Evolutionary conservation across 2,113 vertebrate species (phyloP).

Genomic region (Xerus inauris): DNA sequence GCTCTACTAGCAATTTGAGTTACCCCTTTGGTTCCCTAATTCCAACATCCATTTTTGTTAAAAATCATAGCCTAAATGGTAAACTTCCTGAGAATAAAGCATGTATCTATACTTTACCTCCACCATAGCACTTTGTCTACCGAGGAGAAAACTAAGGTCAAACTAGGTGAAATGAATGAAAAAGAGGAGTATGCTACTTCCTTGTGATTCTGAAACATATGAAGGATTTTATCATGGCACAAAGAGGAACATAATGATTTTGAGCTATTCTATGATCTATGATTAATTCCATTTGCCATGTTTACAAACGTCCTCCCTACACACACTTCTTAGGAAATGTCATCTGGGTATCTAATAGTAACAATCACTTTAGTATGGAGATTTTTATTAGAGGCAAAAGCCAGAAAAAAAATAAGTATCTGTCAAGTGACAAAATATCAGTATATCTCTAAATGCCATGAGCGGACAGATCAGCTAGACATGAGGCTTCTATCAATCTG

Average conservation of each 20-base stretch:
- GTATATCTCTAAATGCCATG: background rate
- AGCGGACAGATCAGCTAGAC: background rate
- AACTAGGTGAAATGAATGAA: background rate
- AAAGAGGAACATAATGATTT: background rate
- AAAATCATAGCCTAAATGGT: background rate
- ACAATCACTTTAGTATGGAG: background rate
- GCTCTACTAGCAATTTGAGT: background rate
- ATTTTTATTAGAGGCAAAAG: constrained; percentile 27
- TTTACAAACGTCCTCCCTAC: background rate
- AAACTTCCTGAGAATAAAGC: background rate
- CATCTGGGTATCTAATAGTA: constrained; percentile 1
- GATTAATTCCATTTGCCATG: background rate
- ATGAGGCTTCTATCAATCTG: background rate
- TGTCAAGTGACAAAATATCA: background rate
- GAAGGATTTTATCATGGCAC: background rate
- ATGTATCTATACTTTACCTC: background rate
- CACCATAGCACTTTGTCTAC: background rate
- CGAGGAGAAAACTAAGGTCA: background rate
- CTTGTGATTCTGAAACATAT: background rate
- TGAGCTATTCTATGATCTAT: background rate
- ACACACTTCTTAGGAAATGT: background rate
- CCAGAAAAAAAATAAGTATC: constrained; percentile 26
- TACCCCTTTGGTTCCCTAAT: background rate
- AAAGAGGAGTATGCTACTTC: background rate
- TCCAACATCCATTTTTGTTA: background rate